These are phyloP conservation scores for Macrophya alboannulata DNA, from an alignment of 2,888 invertebrate species.

Conservation along the genomic window DNA sequence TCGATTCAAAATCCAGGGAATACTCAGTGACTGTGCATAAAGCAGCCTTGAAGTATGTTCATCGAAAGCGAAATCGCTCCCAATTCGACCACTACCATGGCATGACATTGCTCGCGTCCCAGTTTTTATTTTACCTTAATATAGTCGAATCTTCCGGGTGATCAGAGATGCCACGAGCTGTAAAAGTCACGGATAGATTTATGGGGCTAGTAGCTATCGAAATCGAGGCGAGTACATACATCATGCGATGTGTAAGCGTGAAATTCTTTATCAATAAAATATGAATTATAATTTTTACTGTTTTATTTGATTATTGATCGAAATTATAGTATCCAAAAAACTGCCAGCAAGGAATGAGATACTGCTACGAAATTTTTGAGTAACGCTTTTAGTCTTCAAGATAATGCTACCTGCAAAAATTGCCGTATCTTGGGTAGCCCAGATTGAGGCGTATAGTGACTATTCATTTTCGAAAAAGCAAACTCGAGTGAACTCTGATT, in stretches of 20 bases:
- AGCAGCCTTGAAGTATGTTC: constrained; percentile 26
- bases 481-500: neutral
- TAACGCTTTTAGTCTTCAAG: neutral
- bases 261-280: neutral
- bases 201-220: neutral
- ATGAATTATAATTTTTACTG: neutral
- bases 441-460: neutral
- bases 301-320: neutral
- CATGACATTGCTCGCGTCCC: constrained; percentile 42
- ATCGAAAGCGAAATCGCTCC: constrained; percentile 54
- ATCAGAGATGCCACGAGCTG: constrained; percentile 2
- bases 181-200: neutral
- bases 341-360: neutral
- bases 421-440: neutral
- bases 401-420: neutral
- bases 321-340: neutral
- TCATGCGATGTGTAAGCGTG: neutral
- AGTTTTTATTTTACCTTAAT: constrained; percentile 17
- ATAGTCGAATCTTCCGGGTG: constrained; percentile 23
- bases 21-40: constrained; percentile 14
- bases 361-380: neutral
- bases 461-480: neutral
- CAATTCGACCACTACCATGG: constrained; percentile 31
- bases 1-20: neutral
- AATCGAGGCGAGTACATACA: constrained; percentile 3